Evolutionary conservation across 1,140 invertebrate species (phyloP).

Genomic region (Aphelinus atriplicis): DNA sequence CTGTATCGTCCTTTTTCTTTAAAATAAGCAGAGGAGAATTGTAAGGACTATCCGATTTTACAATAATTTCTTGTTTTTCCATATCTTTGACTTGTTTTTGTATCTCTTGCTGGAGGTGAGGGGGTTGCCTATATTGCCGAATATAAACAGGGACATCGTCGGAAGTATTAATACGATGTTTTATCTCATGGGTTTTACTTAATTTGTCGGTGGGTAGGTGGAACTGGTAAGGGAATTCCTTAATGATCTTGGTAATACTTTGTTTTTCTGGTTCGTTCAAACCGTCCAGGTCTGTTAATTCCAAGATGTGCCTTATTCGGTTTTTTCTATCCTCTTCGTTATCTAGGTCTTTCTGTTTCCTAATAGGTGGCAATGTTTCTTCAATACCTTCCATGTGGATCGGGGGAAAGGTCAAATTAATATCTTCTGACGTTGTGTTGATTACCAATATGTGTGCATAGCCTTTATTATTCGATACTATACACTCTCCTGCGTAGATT

Average conservation of each 20-base stretch:
- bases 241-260: background rate
- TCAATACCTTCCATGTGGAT: no score
- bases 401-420: no score
- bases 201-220: background rate
- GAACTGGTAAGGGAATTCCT: background rate
- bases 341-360: no score
- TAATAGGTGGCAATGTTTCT: no score
- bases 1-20: constrained; percentile 42
- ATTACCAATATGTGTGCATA: no score
- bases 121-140: background rate
- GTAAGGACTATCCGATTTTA: constrained; percentile 43
- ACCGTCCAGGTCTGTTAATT: no score
- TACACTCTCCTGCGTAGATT: background rate
- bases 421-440: no score
- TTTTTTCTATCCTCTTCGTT: no score
- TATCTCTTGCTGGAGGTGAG: constrained; percentile 2
- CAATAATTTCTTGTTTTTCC: constrained; percentile 46
- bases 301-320: no score
- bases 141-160: background rate
- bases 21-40: constrained; percentile 46
- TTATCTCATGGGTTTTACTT: background rate
- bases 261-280: no score
- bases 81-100: constrained; percentile 43
- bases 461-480: background rate
- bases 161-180: background rate